phyloP scores from a whole-genome alignment of 2,113 vertebrate species.

The Arothron firmamentum region DNA sequence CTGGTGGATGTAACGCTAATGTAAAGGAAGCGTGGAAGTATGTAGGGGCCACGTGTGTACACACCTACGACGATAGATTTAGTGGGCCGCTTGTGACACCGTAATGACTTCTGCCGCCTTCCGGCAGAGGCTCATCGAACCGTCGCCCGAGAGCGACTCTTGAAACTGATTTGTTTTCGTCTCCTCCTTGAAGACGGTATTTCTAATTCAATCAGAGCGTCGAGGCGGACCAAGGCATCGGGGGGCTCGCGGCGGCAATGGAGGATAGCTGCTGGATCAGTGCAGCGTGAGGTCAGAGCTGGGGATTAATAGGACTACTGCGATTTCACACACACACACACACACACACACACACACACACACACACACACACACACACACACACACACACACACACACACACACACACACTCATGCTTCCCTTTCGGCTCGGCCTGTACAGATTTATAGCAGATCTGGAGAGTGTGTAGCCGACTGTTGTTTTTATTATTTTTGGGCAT shows the following conservation, averaged over 20 bases:
- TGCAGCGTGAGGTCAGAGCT: slow-evolving; percentile 24
- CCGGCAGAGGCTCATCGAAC: too few species aligned
- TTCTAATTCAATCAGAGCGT: neutral
- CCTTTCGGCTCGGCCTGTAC: slow-evolving; percentile 9
- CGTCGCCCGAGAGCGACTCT: too few species aligned
- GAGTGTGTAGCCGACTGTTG: slow-evolving; percentile 23
- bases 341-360: slow-evolving; percentile 38
- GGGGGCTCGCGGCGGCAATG: slow-evolving; percentile 2
- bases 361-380: slow-evolving; percentile 39
- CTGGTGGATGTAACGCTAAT: too few species aligned
- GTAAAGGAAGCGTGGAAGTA: too few species aligned
- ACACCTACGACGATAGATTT: too few species aligned
- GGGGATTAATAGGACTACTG: slow-evolving; percentile 38
- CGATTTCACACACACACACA: slow-evolving; percentile 31
- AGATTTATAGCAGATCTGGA: slow-evolving; percentile 28
- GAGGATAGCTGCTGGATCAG: slow-evolving; percentile 24
- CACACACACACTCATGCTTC: slow-evolving; percentile 22
- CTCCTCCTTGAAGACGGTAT: too few species aligned
- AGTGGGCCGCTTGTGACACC: too few species aligned
- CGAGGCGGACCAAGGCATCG: neutral
- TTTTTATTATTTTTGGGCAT: slow-evolving; percentile 23
- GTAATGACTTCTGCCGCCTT: too few species aligned
- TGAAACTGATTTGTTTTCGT: too few species aligned
- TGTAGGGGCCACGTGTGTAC: too few species aligned
- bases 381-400: slow-evolving; percentile 22